Conservation (phyloP, 2,888 invertebrate species). For the Hypomecis punctinalis region DNA sequence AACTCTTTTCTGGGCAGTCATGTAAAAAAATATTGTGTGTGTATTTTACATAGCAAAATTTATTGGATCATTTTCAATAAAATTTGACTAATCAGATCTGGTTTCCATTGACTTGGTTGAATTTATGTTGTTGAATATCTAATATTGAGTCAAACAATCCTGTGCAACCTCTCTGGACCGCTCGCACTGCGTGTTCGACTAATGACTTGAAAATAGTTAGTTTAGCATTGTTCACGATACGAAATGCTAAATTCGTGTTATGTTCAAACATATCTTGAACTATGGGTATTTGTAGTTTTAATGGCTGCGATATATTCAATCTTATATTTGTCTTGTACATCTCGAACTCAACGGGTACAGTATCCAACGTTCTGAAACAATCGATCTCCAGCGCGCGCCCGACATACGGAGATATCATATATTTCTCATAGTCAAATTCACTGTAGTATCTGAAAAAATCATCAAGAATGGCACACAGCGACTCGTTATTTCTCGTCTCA, state of each 20-base stretch:
- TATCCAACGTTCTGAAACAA: not conserved
- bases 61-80: too few species aligned
- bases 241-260: not conserved
- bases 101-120: too few species aligned
- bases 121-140: too few species aligned
- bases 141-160: not conserved
- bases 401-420: conserved; percentile 19
- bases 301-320: not conserved
- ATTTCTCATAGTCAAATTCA: conserved; percentile 11
- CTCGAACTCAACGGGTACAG: conserved; percentile 1
- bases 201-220: not conserved
- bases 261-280: conserved; percentile 4
- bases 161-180: not conserved
- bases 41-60: too few species aligned
- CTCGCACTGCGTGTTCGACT: not conserved
- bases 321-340: not conserved
- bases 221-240: not conserved
- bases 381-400: conserved; percentile 17
- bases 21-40: too few species aligned
- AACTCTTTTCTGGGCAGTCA: too few species aligned
- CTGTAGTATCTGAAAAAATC: conserved; percentile 29
- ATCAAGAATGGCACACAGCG: conserved; percentile 17
- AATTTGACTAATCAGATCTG: too few species aligned
- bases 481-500: not conserved
- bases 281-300: not conserved